Percentiles rank a stretch among this genome's conserved stretches.
Conservation (phyloP, 1,140 invertebrate species). For the Hyphantria cunea region DNA sequence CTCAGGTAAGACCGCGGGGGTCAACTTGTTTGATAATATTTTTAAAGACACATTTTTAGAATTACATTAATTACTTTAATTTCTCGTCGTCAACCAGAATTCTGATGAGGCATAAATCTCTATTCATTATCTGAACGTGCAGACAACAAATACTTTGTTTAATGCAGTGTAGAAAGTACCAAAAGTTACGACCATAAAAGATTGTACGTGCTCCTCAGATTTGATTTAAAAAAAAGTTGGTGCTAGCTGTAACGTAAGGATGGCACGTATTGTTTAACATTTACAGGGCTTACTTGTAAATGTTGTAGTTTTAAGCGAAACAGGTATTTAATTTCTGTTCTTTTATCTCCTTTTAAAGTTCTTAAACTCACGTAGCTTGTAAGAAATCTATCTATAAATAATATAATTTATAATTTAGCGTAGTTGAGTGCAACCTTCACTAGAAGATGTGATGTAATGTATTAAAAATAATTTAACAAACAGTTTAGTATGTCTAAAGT, state of each 20-base stretch:
- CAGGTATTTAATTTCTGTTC: conserved; percentile 1
- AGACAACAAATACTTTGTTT: conserved; percentile 30
- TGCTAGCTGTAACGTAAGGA: conserved; percentile 3
- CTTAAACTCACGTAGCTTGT: neutral
- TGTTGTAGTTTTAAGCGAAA: conserved; percentile 6
- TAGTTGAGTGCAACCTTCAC: no score
- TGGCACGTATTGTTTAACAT: conserved; percentile 33
- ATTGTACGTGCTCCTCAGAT: conserved; percentile 38
- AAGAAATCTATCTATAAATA: neutral
- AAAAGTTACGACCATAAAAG: conserved; percentile 37
- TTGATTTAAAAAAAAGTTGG: conserved; percentile 30
- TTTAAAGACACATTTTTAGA: neutral
- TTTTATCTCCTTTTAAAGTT: neutral
- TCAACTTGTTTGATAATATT: no score
- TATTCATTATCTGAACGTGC: conserved; percentile 38
- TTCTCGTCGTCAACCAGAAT: neutral
- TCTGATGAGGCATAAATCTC: conserved; percentile 19
- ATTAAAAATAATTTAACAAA: no score
- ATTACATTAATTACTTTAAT: neutral
- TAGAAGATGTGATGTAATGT: no score
- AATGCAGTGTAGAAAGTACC: conserved; percentile 43
- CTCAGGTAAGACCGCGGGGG: no score
- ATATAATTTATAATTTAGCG: no score
- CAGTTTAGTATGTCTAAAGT: no score
- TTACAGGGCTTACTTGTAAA: conserved; percentile 6